phyloP scores from a whole-genome alignment of 2,797 vertebrate species.

The Chromobotia macracanthus region DNA sequence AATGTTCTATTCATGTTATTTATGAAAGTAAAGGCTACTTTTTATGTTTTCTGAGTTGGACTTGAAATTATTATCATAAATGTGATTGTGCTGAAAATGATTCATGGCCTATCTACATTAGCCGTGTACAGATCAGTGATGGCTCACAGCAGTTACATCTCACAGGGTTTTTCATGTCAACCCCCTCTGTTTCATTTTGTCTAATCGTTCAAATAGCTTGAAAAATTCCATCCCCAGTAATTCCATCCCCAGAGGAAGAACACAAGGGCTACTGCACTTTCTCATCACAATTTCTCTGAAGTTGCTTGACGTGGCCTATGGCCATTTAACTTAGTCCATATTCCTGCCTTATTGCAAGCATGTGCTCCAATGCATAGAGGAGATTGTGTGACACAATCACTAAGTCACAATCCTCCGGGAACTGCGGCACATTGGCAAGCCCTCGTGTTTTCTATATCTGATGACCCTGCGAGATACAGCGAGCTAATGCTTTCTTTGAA shows the following conservation, averaged over 20 bases:
- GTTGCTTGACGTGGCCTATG: conserved; percentile 55
- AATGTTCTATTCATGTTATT: not conserved
- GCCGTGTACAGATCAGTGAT: conserved; percentile 1
- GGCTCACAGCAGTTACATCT: conserved; percentile 27
- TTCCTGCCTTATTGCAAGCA: conserved; percentile 62
- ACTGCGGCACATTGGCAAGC: conserved; percentile 64
- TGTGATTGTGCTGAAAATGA: not conserved
- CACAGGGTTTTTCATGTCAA: conserved; percentile 22
- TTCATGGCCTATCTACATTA: not conserved
- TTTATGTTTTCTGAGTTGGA: no score
- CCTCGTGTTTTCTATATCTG: conserved; percentile 70
- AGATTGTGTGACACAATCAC: conserved; percentile 50
- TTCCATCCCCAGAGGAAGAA: conserved; percentile 41
- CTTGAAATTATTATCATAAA: no score
- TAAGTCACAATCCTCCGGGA: conserved; percentile 69
- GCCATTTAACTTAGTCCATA: conserved; percentile 59
- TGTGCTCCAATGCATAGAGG: conserved; percentile 63
- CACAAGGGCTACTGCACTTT: conserved; percentile 59
- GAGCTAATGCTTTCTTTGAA: conserved; percentile 55
- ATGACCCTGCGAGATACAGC: conserved; percentile 72
- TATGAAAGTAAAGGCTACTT: not conserved
- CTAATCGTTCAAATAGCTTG: conserved; percentile 39
- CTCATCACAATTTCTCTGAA: conserved; percentile 59
- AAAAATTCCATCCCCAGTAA: conserved; percentile 47
- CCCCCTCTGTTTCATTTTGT: conserved; percentile 31